Evolutionary conservation across 2,888 invertebrate genomes (phyloP), one percentile per base, ranked within the genome.

Genomic region (Tetanocera ferruginea): DNA sequence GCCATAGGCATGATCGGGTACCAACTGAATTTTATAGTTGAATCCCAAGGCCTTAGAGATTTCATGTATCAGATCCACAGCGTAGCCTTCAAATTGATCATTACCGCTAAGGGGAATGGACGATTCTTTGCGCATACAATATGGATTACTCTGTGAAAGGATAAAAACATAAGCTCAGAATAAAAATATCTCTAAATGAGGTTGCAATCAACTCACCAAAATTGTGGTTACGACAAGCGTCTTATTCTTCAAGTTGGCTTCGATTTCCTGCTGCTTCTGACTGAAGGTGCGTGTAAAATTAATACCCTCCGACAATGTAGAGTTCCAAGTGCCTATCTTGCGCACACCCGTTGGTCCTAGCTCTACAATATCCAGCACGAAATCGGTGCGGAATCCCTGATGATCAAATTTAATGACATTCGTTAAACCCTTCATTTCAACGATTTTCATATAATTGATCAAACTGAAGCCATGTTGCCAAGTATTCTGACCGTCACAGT

Each of bases 361-460:
- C 89, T 98, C 97, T 81, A 98, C 94, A 83, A 98, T 95, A 88
- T 98, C 98, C 83, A 98, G 91, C 81, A 95, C 94, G 88, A 98
- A 97, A 89, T 97, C 95, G 66, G 96, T 95, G 79, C 98, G 93
- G 90, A 97, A 96, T 76, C 98, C 98, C 91, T 96, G 95, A 90
- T 96, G 95, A 91, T 98, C 97, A 90, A 98, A 97, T 90, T 96
- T 96, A 85, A 98, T 97, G 77, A 95, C 93, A 81, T 98, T 98
- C 0, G 97, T 97, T 83, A 97, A 91, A n/a, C 98, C 98, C 84
- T 94, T 93, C 94, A 97, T 96, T 91, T 96, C 96, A 81, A 97
- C 98, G 87, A 97, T 95, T 92, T 97, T 97, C 96, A 98, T 97
- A 88, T 97, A 97, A 91, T 98, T 98, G 84, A 98, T 96, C 82